Conservation (phyloP, 1,140 invertebrate genomes). For the Tetranychus cinnabarinus region DNA sequence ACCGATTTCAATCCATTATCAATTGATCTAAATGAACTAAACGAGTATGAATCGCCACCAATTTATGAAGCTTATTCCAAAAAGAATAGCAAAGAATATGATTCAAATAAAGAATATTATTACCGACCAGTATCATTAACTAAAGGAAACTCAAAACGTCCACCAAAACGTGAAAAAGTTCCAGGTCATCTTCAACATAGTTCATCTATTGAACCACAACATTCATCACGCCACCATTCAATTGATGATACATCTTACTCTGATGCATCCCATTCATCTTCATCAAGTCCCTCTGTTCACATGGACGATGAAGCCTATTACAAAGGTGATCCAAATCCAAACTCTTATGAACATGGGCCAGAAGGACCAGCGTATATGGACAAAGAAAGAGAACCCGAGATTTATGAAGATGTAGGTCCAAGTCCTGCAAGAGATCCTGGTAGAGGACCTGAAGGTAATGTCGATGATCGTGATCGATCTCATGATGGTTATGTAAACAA, state of each 20-base stretch:
- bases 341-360: too few relatives aligned
- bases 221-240: too few relatives aligned
- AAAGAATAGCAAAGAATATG: background rate
- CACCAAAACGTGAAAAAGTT: background rate
- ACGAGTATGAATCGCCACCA: background rate
- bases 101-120: background rate
- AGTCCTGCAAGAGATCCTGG: too few relatives aligned
- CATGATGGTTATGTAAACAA: too few relatives aligned
- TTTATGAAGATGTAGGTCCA: too few relatives aligned
- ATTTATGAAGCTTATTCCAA: background rate
- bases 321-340: too few relatives aligned
- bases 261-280: background rate
- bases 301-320: too few relatives aligned
- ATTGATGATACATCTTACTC: too few relatives aligned
- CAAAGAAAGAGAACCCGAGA: too few relatives aligned
- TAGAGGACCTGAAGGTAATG: too few relatives aligned
- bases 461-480: too few relatives aligned
- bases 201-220: background rate
- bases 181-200: background rate
- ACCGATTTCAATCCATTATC: background rate
- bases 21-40: background rate
- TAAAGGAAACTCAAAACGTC: background rate
- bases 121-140: background rate
- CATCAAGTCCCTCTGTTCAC: background rate
- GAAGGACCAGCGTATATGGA: too few relatives aligned